Evolutionary conservation across 2,888 invertebrate genomes (phyloP).

Genomic region (Drosophila eohydei): DNA sequence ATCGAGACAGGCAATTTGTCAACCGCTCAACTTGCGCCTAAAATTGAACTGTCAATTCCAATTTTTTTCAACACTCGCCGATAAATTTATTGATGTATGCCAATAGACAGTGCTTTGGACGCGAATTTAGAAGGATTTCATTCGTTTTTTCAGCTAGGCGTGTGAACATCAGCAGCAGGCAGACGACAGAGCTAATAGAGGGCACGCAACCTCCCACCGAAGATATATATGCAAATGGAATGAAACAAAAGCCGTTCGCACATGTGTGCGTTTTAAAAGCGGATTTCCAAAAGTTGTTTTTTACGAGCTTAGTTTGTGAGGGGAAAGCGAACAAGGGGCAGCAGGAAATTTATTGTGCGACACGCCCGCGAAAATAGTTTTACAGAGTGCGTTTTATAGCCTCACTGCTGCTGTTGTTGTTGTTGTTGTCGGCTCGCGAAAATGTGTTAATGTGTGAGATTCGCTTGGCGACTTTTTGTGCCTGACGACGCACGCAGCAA

Average conservation of each 20-base stretch:
- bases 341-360: slow-evolving; percentile 64
- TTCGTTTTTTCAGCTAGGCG: slow-evolving; percentile 30
- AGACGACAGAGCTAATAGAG: neutral
- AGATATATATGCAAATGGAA: slow-evolving; percentile 67
- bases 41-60: slow-evolving; percentile 73
- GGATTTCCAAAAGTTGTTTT: slow-evolving; percentile 66
- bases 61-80: slow-evolving; percentile 25
- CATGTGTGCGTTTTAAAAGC: slow-evolving; percentile 65
- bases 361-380: slow-evolving; percentile 75
- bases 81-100: slow-evolving; percentile 68
- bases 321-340: neutral
- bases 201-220: slow-evolving; percentile 21
- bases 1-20: slow-evolving; percentile 46
- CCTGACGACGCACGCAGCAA: slow-evolving; percentile 37
- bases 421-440: slow-evolving; percentile 20
- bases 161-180: slow-evolving; percentile 64
- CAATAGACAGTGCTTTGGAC: slow-evolving; percentile 54
- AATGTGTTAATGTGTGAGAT: slow-evolving; percentile 77
- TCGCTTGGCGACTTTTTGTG: slow-evolving; percentile 45
- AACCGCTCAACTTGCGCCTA: slow-evolving; percentile 42
- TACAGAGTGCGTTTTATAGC: slow-evolving; percentile 71
- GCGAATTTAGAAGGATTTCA: slow-evolving; percentile 41
- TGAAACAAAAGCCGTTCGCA: slow-evolving; percentile 60
- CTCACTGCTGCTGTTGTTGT: slow-evolving; percentile 13
- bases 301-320: slow-evolving; percentile 4